These are phyloP conservation scores for Oryzias sinensis DNA, from an alignment of 2,797 vertebrate species.

Conservation along the genomic window DNA sequence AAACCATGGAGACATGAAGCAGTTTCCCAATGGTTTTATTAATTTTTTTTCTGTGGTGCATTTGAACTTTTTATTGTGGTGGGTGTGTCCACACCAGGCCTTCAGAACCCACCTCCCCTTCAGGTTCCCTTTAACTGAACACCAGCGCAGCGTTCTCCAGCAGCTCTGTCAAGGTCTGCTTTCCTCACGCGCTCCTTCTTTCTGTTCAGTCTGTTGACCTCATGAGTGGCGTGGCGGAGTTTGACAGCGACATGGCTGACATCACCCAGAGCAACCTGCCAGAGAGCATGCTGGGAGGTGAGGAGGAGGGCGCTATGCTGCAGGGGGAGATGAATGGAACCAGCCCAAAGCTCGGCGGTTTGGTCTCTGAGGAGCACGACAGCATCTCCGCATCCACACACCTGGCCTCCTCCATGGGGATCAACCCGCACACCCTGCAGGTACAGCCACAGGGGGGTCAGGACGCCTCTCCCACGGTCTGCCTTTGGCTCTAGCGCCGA, in stretches of 20 bases:
- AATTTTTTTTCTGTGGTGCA: too few relatives aligned
- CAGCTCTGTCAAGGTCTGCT: too few relatives aligned
- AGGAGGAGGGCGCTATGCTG: conserved; percentile 33
- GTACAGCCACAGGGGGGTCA: conserved; percentile 48
- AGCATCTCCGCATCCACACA: conserved; percentile 80
- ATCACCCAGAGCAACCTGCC: conserved; percentile 85
- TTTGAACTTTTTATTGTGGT: too few relatives aligned
- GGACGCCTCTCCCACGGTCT: too few relatives aligned
- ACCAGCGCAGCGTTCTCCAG: too few relatives aligned
- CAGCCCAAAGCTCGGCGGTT: conserved; percentile 31
- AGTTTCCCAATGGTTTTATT: too few relatives aligned
- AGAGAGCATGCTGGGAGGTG: conserved; percentile 69
- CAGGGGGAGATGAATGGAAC: conserved; percentile 13
- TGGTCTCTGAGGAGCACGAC: conserved; percentile 72
- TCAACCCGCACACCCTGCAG: conserved; percentile 94
- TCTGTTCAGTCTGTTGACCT: conserved; percentile 73
- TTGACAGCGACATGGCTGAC: conserved; percentile 97
- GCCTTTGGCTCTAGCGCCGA: too few relatives aligned
- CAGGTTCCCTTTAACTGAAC: too few relatives aligned
- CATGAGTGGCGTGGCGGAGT: conserved; percentile 77
- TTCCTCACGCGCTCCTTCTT: conserved; percentile 13
- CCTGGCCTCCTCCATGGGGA: conserved; percentile 85
- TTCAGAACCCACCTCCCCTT: too few relatives aligned
- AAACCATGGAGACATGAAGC: too few relatives aligned
- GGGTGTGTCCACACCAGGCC: too few relatives aligned